These are phyloP conservation scores for Idaea straminata DNA, from an alignment of 2,888 invertebrate species.

Conservation along the genomic window DNA sequence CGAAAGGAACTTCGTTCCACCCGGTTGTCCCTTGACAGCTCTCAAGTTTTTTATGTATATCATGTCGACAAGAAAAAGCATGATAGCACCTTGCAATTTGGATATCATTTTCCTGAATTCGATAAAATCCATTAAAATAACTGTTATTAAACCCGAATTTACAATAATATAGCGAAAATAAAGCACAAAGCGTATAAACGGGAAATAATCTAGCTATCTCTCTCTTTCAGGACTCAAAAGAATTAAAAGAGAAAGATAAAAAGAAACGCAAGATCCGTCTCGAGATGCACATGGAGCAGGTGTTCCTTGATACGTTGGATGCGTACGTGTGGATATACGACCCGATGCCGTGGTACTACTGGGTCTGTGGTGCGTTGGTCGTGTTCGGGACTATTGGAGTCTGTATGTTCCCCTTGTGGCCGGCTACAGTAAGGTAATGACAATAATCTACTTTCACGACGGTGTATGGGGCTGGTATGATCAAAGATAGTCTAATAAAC, in stretches of 20 bases:
- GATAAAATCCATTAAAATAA: no score
- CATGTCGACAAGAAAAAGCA: no score
- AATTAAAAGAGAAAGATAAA: constrained; percentile 73
- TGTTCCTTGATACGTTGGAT: constrained; percentile 95
- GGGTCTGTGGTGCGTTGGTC: constrained; percentile 93
- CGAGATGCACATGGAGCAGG: constrained; percentile 98
- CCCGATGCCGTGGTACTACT: constrained; percentile 96
- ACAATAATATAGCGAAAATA: no score
- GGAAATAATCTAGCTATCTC: background rate
- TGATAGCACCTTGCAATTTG: no score
- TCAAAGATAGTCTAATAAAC: no score
- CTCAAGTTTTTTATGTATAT: no score
- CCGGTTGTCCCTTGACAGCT: no score
- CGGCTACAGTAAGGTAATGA: constrained; percentile 89
- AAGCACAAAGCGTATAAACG: no score
- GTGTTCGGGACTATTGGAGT: constrained; percentile 96
- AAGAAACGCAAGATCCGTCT: constrained; percentile 95
- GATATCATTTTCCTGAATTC: no score
- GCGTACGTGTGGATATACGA: constrained; percentile 99
- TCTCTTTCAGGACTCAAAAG: constrained; percentile 53
- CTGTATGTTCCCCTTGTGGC: constrained; percentile 99
- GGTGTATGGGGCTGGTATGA: no score
- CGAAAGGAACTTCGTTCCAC: no score
- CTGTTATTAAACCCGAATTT: background rate
- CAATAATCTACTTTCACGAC: background rate